phyloP scores from a whole-genome alignment of 2,797 vertebrate genomes.

The Eptatretus atami region DNA sequence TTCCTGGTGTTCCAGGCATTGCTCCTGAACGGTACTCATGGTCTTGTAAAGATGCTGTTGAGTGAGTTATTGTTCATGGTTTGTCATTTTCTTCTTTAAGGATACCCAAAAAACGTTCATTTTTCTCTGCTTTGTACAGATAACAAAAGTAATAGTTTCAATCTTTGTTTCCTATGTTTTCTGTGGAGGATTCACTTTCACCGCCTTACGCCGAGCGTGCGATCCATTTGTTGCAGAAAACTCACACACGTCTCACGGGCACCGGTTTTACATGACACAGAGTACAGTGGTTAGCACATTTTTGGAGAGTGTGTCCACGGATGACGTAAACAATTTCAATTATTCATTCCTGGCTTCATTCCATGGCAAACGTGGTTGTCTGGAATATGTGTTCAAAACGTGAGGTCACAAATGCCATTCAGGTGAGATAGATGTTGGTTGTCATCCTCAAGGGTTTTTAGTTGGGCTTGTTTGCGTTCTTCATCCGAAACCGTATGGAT shows the following conservation, averaged over 20 bases:
- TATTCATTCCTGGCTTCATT: too few relatives aligned
- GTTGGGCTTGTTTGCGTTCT: too few relatives aligned
- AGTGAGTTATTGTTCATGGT: neutral
- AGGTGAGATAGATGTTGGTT: too few relatives aligned
- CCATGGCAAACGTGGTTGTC: too few relatives aligned
- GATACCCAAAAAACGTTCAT: neutral
- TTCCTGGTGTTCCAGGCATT: conserved; percentile 85
- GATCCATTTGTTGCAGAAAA: conserved; percentile 80
- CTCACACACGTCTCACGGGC: conserved; percentile 68
- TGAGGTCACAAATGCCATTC: too few relatives aligned
- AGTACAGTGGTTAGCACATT: conserved; percentile 24
- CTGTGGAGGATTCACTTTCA: conserved; percentile 41
- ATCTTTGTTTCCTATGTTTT: neutral
- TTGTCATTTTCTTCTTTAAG: neutral
- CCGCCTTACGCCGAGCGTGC: conserved; percentile 82
- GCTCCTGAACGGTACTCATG: conserved; percentile 36
- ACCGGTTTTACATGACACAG: conserved; percentile 53
- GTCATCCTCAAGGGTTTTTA: too few relatives aligned
- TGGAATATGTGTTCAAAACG: too few relatives aligned
- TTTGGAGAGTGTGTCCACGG: too few relatives aligned
- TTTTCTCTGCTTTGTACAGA: neutral
- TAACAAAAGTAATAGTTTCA: neutral
- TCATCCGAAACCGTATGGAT: too few relatives aligned
- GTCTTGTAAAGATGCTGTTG: neutral
- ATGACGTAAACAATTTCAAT: neutral